Conservation (phyloP, 92 coral and sea anemone species). For the Paramuricea clavata region DNA sequence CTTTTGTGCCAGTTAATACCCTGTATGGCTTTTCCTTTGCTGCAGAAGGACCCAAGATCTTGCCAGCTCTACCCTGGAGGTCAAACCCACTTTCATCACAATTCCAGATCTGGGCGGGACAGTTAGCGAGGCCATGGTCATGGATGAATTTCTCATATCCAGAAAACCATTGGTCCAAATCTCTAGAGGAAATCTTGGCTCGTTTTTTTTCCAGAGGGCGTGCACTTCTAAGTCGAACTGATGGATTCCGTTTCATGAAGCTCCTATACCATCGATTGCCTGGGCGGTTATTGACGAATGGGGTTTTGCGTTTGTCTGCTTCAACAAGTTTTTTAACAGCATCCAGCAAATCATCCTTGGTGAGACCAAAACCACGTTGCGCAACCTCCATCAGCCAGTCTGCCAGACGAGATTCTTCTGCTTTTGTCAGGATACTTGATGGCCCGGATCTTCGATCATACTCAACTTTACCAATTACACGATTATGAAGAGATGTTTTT, state of each 20-base stretch:
- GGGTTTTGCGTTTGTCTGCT: conserved; percentile 51
- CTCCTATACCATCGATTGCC: conserved; percentile 61
- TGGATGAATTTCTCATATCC: conserved; percentile 56
- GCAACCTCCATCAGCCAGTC: conserved; percentile 57
- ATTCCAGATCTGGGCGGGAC: conserved; percentile 68
- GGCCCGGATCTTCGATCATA: conserved; percentile 28
- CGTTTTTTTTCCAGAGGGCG: conserved; percentile 67
- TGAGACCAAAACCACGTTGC: conserved; percentile 53
- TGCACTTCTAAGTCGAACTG: conserved; percentile 47
- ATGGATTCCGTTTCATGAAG: conserved; percentile 61
- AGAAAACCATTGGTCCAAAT: conserved; percentile 37
- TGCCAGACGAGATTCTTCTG: conserved; percentile 51
- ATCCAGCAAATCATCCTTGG: conserved; percentile 50
- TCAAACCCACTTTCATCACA: conserved; percentile 70
- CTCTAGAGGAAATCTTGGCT: conserved; percentile 26
- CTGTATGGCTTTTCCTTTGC: conserved; percentile 42
- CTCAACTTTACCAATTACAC: conserved; percentile 49
- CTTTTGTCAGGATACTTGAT: conserved; percentile 28
- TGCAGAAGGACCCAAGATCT: conserved; percentile 50
- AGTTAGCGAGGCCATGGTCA: background rate
- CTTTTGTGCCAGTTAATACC: conserved; percentile 20
- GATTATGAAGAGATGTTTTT: conserved; percentile 44
- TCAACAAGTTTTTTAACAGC: conserved; percentile 62
- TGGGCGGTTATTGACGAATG: conserved; percentile 59
- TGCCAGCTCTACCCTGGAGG: conserved; percentile 64